A percentile compares a stretch with the other conserved stretches of the same genome.
Evolutionary conservation across 2,797 vertebrate species (phyloP).

Genomic region (Pachyuromys duprasi): DNA sequence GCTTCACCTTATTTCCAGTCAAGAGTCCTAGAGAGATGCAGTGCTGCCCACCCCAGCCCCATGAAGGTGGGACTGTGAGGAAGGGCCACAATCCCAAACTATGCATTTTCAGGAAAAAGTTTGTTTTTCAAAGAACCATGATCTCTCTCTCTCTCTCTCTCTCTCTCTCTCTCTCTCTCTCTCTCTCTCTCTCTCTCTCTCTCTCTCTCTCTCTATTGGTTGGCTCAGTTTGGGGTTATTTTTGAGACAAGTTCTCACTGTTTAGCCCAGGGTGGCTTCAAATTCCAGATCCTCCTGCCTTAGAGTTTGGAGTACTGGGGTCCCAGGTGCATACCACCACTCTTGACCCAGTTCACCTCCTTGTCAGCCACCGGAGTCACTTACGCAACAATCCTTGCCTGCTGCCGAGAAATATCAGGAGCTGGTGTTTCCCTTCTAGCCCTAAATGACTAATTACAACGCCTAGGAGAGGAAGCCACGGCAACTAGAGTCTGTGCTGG

Average conservation of each 20-base stretch:
- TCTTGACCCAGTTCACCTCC: no score
- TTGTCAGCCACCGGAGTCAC: background rate
- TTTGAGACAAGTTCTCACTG: background rate
- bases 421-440: background rate
- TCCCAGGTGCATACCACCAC: background rate
- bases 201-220: background rate
- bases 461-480: slow-evolving; percentile 73
- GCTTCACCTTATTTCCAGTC: background rate
- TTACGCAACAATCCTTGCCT: background rate
- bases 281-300: background rate
- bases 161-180: background rate
- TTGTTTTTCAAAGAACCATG: background rate
- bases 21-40: background rate
- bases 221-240: background rate
- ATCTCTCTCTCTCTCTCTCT: background rate
- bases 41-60: background rate
- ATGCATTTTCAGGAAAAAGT: background rate
- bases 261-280: background rate
- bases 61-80: background rate
- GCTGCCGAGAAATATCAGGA: background rate
- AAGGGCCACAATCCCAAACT: no score
- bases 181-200: background rate
- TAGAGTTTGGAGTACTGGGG: background rate
- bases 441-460: slow-evolving; percentile 73
- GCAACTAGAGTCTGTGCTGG: slow-evolving; percentile 62